Evolutionary conservation across 1,140 invertebrate species (phyloP).

Genomic region (Vollenhovia emeryi): DNA sequence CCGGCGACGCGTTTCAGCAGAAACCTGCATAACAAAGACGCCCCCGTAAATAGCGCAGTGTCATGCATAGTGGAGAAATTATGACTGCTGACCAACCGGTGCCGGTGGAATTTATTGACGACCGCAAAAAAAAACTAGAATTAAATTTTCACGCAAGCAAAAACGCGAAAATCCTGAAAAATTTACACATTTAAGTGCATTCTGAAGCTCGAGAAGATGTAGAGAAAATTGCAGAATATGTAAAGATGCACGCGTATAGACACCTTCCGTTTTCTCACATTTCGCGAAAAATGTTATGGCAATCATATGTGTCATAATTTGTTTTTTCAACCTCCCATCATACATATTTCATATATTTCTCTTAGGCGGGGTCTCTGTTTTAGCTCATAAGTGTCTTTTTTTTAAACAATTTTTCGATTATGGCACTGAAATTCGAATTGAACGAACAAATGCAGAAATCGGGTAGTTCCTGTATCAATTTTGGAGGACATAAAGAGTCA

Average conservation of each 20-base stretch:
- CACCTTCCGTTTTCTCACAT: background rate
- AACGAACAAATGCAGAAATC: background rate
- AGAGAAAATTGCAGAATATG: background rate
- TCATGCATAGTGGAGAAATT: conserved; percentile 38
- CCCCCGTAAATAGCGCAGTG: conserved; percentile 31
- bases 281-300: background rate
- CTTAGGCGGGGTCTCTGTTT: background rate
- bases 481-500: conserved; percentile 33
- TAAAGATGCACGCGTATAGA: background rate
- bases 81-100: background rate
- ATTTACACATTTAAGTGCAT: background rate
- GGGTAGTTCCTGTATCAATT: conserved; percentile 23
- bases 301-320: no score
- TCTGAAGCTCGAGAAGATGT: background rate
- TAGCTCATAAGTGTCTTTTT: background rate
- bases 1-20: background rate
- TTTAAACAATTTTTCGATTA: background rate
- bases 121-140: background rate
- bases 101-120: background rate
- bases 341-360: background rate
- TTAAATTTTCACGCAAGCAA: conserved; percentile 3
- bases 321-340: background rate
- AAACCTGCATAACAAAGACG: conserved; percentile 10
- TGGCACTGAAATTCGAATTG: background rate
- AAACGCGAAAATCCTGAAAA: background rate